Percentiles rank a stretch among this genome's conserved stretches.
phyloP scores from a whole-genome alignment of 2,888 invertebrate species.

The Cartodere bifasciata region DNA sequence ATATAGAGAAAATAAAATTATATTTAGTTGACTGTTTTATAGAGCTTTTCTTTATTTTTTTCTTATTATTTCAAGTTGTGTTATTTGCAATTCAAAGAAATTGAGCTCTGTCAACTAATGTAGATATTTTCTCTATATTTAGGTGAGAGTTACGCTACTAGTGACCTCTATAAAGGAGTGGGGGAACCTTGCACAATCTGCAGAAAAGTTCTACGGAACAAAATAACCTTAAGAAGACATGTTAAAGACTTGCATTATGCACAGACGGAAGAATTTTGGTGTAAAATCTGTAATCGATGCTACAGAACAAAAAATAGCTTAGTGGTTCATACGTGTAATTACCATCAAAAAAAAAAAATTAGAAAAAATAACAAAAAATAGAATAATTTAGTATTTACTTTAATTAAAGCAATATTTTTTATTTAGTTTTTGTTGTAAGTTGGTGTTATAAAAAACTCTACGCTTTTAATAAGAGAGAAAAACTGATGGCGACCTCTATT shows the following conservation, averaged over 20 bases:
- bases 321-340: conserved; percentile 27
- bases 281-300: conserved; percentile 25
- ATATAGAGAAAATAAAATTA: conserved; percentile 20
- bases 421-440: too few relatives aligned
- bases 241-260: conserved; percentile 27
- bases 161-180: neutral
- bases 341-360: conserved; percentile 23
- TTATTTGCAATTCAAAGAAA: conserved; percentile 8
- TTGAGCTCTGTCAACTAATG: conserved; percentile 19
- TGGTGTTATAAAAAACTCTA: too few relatives aligned
- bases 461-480: too few relatives aligned
- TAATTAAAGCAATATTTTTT: too few relatives aligned
- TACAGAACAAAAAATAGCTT: conserved; percentile 30
- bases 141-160: too few relatives aligned
- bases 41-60: conserved; percentile 17
- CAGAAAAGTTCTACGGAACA: conserved; percentile 26
- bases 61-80: conserved; percentile 12
- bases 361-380: conserved; percentile 12
- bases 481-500: too few relatives aligned
- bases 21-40: conserved; percentile 23
- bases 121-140: conserved; percentile 21
- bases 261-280: conserved; percentile 26
- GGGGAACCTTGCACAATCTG: conserved; percentile 26
- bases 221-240: conserved; percentile 26
- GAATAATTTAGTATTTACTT: too few relatives aligned